Evolutionary conservation across 2,888 invertebrate species (phyloP), one percentile per base, ranked within the genome.

Genomic region (Coecobrya sp.): DNA sequence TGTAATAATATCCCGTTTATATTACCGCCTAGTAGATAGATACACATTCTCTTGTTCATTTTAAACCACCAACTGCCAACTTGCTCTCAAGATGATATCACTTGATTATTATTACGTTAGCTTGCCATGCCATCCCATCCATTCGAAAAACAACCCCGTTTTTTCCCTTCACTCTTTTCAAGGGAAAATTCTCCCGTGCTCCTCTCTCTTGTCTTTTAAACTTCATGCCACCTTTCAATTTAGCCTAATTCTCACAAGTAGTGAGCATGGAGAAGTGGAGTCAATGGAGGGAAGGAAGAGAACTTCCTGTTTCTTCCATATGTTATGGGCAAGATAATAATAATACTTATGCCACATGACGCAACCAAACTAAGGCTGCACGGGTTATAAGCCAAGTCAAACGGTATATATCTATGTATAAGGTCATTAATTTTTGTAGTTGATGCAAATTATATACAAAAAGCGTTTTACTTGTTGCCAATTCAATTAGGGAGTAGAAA

Each of bases 231-330:
- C 84, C 86, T 68, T 59, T 79, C 59, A 62, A 68, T 68, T 86
- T 68, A 86, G 65, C 79, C 86, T 65, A 86, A 68, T 91, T 91
- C 86, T 86, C 90, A 91, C 86, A 73, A 86, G 86, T 49, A 65
- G 49, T 55, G 19, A 91, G 85, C 86, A 91, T 79, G 76, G 70
- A 84, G 82, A 86, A 73, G 86, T 27, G 79, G 19, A 82, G 82
- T 62, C 36, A 59, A 42, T 42, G 84, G 84, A 73, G 79, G 85
- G 76, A 90, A 89, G 27, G 90, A 84, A 90, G 90, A 90, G 27
- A 90, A 62, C 76, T 90, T 90, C 90, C 90, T 73, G 90, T 90
- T 45, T 0, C 76, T 85, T 91, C 86, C 90, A 90, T 84, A 91
- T 91, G 90, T 27, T 62, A 19, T 85, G 22, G 19, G 27, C 27